Evolutionary conservation across 2,888 invertebrate species (phyloP), one percentile per base, ranked within the genome.

Genomic region (Drosophila affinis): DNA sequence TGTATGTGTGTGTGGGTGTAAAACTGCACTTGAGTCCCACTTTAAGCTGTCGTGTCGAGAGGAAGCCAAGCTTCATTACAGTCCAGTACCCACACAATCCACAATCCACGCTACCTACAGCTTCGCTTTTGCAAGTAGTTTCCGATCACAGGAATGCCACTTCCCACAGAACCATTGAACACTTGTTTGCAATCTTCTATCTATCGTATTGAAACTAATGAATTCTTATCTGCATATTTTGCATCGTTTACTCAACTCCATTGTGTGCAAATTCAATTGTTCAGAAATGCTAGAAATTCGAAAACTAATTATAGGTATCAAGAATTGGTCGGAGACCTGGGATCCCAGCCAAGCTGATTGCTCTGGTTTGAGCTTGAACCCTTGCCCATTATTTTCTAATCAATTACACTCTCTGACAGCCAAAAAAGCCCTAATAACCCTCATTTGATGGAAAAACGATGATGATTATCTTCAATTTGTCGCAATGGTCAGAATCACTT

Each of bases 321-420:
- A 48, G 48, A 32, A 24, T 46, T 39, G 46, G 10, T 17, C 24
- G 48, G 17, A 5, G 14, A 14, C 14, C 14, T 18, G 51, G 27
- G 34, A 21, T 10, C 12, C 12, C 17, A 17, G 10, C 3, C 29
- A n/a, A 9, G n/a, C 21, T 54, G 39, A 54, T 44, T 45, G 21
- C 24, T 17, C 18, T 45, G 6, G n/a, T 3, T 2, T 14, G 14
- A 53, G 32, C 17, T 12, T 18, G 14, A 9, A 29, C 32, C 3
- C 49, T 14, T 4, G 49, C 27, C 54, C 49, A 87, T 83, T 87
- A 78, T 62, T 56, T 56, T 29, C 27, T 34, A 78, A 81, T 87
- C 58, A 87, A 78, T 83, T 48, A 70, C 48, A 56, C 29, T 24
- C 21, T 61, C 54, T 72, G 55, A 46, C 76, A 70, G 32, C 18